phyloP scores from a whole-genome alignment of 2,113 vertebrate species.

The Myiopsitta monachus region DNA sequence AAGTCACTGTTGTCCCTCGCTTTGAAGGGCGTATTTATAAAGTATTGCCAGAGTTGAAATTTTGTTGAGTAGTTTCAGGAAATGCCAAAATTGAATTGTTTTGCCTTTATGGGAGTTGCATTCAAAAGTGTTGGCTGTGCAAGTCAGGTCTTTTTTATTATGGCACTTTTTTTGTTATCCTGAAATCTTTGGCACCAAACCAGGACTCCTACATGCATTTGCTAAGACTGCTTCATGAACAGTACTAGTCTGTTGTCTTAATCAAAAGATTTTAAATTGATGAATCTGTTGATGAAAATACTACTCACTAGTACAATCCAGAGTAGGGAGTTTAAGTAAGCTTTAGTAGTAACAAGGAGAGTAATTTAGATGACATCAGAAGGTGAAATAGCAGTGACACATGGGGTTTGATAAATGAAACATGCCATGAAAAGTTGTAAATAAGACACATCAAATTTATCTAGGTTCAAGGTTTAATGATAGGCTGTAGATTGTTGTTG shows the following conservation, averaged over 20 bases:
- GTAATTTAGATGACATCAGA: neutral
- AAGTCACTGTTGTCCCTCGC: neutral
- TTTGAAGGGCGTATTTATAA: neutral
- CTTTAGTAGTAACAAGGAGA: neutral
- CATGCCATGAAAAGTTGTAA: neutral
- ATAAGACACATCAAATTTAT: neutral
- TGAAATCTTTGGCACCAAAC: neutral
- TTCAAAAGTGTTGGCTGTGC: neutral
- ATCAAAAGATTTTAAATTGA: neutral
- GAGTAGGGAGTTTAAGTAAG: neutral
- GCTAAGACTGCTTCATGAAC: neutral
- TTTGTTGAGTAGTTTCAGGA: neutral
- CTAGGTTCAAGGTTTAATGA: neutral
- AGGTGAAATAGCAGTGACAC: neutral
- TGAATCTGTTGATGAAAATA: neutral
- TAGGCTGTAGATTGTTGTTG: neutral
- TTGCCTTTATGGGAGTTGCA: neutral
- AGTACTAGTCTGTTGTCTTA: neutral
- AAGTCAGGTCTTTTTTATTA: neutral
- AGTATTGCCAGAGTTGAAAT: neutral
- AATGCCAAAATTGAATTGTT: neutral
- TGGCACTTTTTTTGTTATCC: neutral
- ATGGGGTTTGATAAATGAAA: neutral
- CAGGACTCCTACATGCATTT: neutral
- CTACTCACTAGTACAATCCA: neutral